Conservation (phyloP, 2,888 invertebrate genomes). For the Drosophila setosimentum region DNA sequence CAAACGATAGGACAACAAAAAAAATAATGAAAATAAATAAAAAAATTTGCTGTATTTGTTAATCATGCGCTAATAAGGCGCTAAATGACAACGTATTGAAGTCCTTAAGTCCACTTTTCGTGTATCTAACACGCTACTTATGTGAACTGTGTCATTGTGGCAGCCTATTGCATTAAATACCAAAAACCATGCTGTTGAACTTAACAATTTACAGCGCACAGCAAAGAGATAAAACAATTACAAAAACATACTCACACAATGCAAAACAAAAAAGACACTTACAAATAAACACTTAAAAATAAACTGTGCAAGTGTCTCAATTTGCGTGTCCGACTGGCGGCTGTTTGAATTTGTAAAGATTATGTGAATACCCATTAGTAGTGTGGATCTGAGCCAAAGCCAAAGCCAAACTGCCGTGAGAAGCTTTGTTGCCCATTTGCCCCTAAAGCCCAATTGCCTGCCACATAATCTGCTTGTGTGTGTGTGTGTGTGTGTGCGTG, state of each 20-base stretch:
- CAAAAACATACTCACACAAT: constrained; percentile 9
- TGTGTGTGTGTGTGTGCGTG: constrained; percentile 9
- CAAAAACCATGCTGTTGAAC: constrained; percentile 36
- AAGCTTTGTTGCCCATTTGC: constrained; percentile 27
- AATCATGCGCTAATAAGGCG: constrained; percentile 39
- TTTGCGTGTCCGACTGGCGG: constrained; percentile 57
- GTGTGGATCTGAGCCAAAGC: constrained; percentile 37
- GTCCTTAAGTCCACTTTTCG: constrained; percentile 25
- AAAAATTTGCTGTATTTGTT: constrained; percentile 33
- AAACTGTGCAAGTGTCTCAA: constrained; percentile 60
- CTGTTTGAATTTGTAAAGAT: constrained; percentile 40
- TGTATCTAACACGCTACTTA: not conserved
- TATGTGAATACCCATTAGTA: constrained; percentile 54
- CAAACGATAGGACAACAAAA: constrained; percentile 6
- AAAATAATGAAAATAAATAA: not conserved
- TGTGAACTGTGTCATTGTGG: constrained; percentile 33
- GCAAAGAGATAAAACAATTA: constrained; percentile 28
- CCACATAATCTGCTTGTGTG: not conserved
- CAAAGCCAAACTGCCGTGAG: constrained; percentile 47
- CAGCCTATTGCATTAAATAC: constrained; percentile 12
- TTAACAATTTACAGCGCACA: constrained; percentile 51
- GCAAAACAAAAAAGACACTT: constrained; percentile 2
- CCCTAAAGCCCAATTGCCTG: constrained; percentile 4
- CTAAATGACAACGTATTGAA: constrained; percentile 24
- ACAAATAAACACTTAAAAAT: constrained; percentile 16